Evolutionary conservation across 1,140 invertebrate species (phyloP).

Genomic region (Chironomus striatipennis): DNA sequence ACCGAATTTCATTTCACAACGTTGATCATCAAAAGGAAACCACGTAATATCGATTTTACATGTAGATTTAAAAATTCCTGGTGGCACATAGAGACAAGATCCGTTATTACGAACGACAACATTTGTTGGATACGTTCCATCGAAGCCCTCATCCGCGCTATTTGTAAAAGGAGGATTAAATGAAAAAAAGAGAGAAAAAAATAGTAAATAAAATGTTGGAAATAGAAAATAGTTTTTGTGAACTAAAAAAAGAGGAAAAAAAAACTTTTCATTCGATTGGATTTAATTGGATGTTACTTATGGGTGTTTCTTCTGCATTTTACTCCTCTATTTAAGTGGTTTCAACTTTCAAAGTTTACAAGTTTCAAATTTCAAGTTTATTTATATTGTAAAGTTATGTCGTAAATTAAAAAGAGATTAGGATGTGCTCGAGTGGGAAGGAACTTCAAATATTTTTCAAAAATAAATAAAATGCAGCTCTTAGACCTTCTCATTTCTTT

Average conservation of each 20-base stretch:
- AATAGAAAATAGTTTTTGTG: background rate
- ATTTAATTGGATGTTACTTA: no score
- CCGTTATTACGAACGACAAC: slow-evolving; percentile 93
- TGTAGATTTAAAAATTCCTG: slow-evolving; percentile 79
- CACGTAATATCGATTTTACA: slow-evolving; percentile 89
- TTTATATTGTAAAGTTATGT: background rate
- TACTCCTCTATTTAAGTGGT: background rate
- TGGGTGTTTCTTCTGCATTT: no score
- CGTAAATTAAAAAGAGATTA: no score
- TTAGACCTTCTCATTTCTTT: no score
- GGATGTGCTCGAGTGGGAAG: no score
- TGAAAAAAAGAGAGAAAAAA: slow-evolving; percentile 5
- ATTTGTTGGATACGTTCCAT: slow-evolving; percentile 95
- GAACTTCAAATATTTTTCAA: no score
- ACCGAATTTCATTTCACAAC: slow-evolving; percentile 88
- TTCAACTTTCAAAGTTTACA: background rate
- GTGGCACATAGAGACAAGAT: slow-evolving; percentile 91
- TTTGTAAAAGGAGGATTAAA: slow-evolving; percentile 31
- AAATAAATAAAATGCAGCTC: no score
- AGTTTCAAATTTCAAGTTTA: no score
- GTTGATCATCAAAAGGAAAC: slow-evolving; percentile 90
- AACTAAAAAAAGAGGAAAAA: no score
- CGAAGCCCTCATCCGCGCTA: slow-evolving; percentile 91
- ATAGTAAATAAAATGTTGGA: background rate
- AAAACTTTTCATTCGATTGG: no score